Percentiles rank a stretch among this genome's conserved stretches.
Evolutionary conservation across 2,797 vertebrate genomes (phyloP).

Genomic region (Rhodeus uyekii): DNA sequence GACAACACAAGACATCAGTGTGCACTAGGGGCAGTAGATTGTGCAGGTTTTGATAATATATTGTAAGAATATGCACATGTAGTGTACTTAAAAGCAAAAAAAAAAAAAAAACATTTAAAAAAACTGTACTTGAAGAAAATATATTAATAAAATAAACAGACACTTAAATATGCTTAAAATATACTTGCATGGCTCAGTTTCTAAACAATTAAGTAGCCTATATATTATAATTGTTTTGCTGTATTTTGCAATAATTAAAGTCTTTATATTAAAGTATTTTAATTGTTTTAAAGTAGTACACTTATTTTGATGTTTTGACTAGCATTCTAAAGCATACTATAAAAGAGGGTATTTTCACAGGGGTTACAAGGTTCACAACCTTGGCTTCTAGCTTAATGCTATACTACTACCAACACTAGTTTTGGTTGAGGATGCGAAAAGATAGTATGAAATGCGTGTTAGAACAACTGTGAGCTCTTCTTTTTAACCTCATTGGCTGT

Average conservation of each 20-base stretch:
- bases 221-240: background rate
- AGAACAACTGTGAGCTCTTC: slow-evolving; percentile 47
- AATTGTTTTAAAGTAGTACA: background rate
- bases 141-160: background rate
- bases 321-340: background rate
- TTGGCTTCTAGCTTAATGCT: background rate
- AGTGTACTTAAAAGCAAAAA: too few relatives aligned
- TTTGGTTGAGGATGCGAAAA: background rate
- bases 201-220: background rate
- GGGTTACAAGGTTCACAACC: background rate
- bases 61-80: too few relatives aligned
- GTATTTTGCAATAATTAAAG: background rate
- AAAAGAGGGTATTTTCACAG: background rate
- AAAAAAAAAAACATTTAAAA: too few relatives aligned
- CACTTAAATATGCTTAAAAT: background rate
- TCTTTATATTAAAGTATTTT: background rate
- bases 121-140: background rate
- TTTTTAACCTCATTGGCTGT: slow-evolving; percentile 58
- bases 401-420: background rate
- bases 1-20: background rate
- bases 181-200: background rate
- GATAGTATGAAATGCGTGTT: slow-evolving; percentile 8
- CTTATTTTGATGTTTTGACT: background rate
- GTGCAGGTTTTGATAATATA: background rate
- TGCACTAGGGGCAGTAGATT: background rate